These are phyloP conservation scores for Papilio machaon DNA, from an alignment of 1,140 invertebrate species.

Conservation along the genomic window DNA sequence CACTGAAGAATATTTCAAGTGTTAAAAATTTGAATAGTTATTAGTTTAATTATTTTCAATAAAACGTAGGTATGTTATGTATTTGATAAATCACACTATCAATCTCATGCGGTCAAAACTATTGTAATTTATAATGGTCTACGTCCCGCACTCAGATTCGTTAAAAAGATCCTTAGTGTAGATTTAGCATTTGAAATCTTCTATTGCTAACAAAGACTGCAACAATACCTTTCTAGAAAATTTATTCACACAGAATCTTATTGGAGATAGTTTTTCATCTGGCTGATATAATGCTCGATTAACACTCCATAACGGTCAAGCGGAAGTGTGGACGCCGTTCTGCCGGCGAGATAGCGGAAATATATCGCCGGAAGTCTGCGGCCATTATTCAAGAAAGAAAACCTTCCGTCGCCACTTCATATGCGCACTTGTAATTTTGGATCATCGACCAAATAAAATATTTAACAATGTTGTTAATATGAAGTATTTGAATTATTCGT, in stretches of 20 bases:
- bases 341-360: constrained; percentile 78
- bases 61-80: no score
- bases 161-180: no score
- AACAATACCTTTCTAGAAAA: constrained; percentile 26
- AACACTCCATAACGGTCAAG: constrained; percentile 77
- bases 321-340: constrained; percentile 72
- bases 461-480: neutral
- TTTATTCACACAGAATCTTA: constrained; percentile 41
- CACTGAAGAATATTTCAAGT: constrained; percentile 27
- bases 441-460: constrained; percentile 4
- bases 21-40: neutral
- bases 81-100: no score
- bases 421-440: constrained; percentile 68
- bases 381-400: constrained; percentile 78
- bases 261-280: constrained; percentile 74
- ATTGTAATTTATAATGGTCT: no score
- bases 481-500: neutral
- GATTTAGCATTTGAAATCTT: no score
- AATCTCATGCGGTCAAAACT: no score
- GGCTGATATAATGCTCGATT: constrained; percentile 75
- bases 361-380: constrained; percentile 76
- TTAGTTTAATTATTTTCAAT: neutral
- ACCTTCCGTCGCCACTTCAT: constrained; percentile 74
- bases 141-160: no score
- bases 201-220: neutral